Percentiles rank a stretch among this genome's conserved stretches.
Evolutionary conservation across 2,113 vertebrate genomes (phyloP).

Genomic region (Lophochroa leadbeateri): DNA sequence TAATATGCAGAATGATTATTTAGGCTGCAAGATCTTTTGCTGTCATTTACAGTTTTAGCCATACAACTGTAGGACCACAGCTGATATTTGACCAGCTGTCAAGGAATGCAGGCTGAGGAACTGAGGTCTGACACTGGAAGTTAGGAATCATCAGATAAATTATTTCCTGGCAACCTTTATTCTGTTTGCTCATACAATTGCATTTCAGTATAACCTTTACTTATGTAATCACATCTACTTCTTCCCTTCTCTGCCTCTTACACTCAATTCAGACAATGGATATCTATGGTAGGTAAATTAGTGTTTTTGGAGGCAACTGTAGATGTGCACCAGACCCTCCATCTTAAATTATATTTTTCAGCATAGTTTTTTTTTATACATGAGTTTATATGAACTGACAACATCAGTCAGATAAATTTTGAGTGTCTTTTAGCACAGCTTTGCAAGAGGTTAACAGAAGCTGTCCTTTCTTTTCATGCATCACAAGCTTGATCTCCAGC

Average conservation of each 20-base stretch:
- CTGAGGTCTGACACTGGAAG: neutral
- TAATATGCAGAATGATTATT: neutral
- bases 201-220: neutral
- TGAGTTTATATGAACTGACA: neutral
- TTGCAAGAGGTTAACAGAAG: neutral
- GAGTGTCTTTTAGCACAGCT: neutral
- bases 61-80: neutral
- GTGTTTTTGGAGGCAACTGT: neutral
- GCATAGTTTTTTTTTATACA: neutral
- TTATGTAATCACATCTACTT: neutral
- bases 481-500: neutral
- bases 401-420: neutral
- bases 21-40: neutral
- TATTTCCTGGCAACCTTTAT: neutral
- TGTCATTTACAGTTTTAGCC: neutral
- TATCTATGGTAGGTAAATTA: neutral
- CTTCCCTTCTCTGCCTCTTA: neutral
- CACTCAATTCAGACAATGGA: neutral
- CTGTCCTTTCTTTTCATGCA: neutral
- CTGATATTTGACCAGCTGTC: neutral
- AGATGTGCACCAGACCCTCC: neutral
- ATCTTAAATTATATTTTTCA: neutral
- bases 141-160: neutral
- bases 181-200: neutral
- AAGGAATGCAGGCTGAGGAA: neutral